Evolutionary conservation across 1,140 invertebrate species (phyloP).

Genomic region (Drosophila nannoptera): DNA sequence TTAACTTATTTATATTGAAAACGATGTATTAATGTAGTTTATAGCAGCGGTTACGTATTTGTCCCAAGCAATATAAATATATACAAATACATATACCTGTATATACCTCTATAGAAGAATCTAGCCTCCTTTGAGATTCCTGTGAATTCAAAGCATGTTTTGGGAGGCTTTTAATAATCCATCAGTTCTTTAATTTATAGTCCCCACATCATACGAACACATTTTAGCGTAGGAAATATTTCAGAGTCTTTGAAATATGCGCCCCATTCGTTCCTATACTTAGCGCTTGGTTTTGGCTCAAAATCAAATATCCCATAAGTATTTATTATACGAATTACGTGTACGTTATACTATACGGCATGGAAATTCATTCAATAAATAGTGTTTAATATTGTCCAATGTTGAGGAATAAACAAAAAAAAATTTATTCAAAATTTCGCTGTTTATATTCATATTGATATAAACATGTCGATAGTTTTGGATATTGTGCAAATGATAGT

Average conservation of each 20-base stretch:
- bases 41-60: background rate
- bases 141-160: background rate
- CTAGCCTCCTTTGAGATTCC: background rate
- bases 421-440: constrained; percentile 9
- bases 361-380: constrained; percentile 1
- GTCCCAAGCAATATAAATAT: constrained; percentile 7
- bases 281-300: background rate
- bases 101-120: background rate
- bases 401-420: constrained; percentile 15
- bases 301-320: background rate
- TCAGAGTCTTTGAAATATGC: background rate
- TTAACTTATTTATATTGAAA: constrained; percentile 21
- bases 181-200: background rate
- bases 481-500: constrained; percentile 56
- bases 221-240: too few species aligned
- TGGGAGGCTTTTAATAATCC: background rate
- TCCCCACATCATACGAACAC: background rate
- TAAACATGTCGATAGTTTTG: constrained; percentile 54
- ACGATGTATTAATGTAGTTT: constrained; percentile 29
- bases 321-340: background rate
- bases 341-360: background rate
- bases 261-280: background rate
- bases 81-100: background rate
- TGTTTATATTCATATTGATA: background rate
- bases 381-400: background rate